These are phyloP conservation scores for Crossaster papposus DNA, from an alignment of 53 echinoderm and acorn worm genomes.

Conservation along the genomic window DNA sequence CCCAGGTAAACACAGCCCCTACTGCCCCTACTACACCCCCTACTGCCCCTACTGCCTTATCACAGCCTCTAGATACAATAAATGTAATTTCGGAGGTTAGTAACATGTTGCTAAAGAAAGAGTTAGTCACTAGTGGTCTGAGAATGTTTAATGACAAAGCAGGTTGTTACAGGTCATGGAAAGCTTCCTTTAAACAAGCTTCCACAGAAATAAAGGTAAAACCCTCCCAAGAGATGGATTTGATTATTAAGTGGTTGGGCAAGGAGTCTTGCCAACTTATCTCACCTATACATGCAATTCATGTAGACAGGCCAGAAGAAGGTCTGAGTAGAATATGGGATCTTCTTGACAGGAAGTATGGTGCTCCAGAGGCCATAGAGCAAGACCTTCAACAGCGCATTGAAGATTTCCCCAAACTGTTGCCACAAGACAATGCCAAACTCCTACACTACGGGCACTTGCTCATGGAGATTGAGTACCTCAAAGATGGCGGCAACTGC, in stretches of 20 bases:
- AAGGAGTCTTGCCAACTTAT: constrained; percentile 31
- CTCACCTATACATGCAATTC: constrained; percentile 22
- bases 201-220: constrained; percentile 35
- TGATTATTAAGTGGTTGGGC: constrained; percentile 59
- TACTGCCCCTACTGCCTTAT: not conserved
- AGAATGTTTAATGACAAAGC: constrained; percentile 53
- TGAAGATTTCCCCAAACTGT: constrained; percentile 57
- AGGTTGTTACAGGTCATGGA: constrained; percentile 65
- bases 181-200: constrained; percentile 38
- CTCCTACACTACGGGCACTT: constrained; percentile 48
- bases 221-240: constrained; percentile 45
- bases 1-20: too few relatives aligned
- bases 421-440: constrained; percentile 39
- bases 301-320: not conserved
- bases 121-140: constrained; percentile 56
- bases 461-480: constrained; percentile 33
- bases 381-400: constrained; percentile 33
- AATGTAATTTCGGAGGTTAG: constrained; percentile 20
- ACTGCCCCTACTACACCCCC: too few relatives aligned
- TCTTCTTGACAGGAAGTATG: constrained; percentile 56
- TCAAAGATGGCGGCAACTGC: constrained; percentile 40
- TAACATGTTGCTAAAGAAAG: constrained; percentile 69
- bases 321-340: constrained; percentile 59
- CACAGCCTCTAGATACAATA: not conserved
- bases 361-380: too few relatives aligned